These are phyloP conservation scores for Celastrina argiolus DNA, from an alignment of 2,888 invertebrate species.

Conservation along the genomic window DNA sequence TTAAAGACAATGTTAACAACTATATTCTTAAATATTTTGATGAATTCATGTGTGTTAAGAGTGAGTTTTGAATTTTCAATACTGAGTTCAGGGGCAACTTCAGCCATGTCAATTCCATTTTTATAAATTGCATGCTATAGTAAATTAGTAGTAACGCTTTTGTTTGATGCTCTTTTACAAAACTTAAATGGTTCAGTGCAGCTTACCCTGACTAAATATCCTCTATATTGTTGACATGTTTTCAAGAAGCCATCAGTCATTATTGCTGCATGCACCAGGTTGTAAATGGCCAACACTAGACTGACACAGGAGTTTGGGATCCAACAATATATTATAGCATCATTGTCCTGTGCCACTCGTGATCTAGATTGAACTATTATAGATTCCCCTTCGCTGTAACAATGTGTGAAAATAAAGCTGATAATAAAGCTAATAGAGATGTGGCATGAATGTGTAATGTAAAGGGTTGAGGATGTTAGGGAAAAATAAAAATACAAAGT, in stretches of 20 bases:
- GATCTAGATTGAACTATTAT: slow-evolving; percentile 81
- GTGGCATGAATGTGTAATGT: background rate
- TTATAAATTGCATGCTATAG: too few species aligned
- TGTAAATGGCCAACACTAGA: slow-evolving; percentile 80
- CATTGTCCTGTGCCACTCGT: slow-evolving; percentile 76
- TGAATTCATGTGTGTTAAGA: too few species aligned
- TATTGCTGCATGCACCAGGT: slow-evolving; percentile 82
- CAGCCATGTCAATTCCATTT: too few species aligned
- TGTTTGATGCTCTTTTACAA: background rate
- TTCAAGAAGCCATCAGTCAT: slow-evolving; percentile 84
- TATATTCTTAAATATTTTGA: too few species aligned
- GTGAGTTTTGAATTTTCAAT: too few species aligned
- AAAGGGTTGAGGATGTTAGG: too few species aligned
- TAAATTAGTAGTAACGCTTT: too few species aligned
- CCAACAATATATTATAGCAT: slow-evolving; percentile 83
- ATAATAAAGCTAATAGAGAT: background rate
- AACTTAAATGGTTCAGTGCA: slow-evolving; percentile 7
- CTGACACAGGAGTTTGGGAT: slow-evolving; percentile 80
- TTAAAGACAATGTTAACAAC: too few species aligned
- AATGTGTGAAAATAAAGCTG: background rate
- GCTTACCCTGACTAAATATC: slow-evolving; percentile 78
- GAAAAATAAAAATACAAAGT: too few species aligned
- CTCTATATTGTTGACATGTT: slow-evolving; percentile 87
- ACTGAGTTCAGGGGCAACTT: too few species aligned
- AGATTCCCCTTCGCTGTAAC: slow-evolving; percentile 81